These are phyloP conservation scores for Patella ulyssiponensis DNA, from an alignment of 2,888 invertebrate species.

Conservation along the genomic window DNA sequence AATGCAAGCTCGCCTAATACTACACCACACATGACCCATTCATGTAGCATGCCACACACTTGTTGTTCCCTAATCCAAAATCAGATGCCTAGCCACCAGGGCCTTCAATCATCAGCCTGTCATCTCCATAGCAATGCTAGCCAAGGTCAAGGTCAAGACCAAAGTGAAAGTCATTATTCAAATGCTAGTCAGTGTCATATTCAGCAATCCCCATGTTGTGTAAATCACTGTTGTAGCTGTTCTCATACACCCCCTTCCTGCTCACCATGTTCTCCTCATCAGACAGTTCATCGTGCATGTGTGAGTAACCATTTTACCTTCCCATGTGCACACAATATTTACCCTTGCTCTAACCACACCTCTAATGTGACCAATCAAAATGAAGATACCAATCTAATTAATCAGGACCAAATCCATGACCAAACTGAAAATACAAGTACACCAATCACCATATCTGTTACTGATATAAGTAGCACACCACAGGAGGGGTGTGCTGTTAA, in stretches of 20 bases:
- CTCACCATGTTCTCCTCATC: constrained; percentile 1
- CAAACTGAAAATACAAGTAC: too few relatives aligned
- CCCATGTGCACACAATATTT: too few relatives aligned
- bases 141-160: not conserved
- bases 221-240: constrained; percentile 4
- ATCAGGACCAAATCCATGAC: not conserved
- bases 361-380: too few relatives aligned
- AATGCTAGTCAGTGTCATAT: constrained; percentile 3
- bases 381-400: not conserved
- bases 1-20: not conserved
- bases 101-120: not conserved
- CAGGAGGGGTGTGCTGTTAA: too few relatives aligned
- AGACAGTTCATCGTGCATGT: not conserved
- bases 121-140: not conserved
- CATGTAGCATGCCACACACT: too few relatives aligned
- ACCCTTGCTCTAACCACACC: too few relatives aligned
- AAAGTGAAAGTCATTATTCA: not conserved
- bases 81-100: not conserved
- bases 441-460: not conserved
- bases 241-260: not conserved
- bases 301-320: too few relatives aligned
- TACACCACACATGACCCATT: not conserved
- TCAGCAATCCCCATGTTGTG: not conserved
- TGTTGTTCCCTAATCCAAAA: not conserved
- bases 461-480: not conserved